A percentile compares a stretch with the other conserved stretches of the same genome.
Evolutionary conservation across 2,888 invertebrate genomes (phyloP).

Genomic region (Phyllotreta striolata): DNA sequence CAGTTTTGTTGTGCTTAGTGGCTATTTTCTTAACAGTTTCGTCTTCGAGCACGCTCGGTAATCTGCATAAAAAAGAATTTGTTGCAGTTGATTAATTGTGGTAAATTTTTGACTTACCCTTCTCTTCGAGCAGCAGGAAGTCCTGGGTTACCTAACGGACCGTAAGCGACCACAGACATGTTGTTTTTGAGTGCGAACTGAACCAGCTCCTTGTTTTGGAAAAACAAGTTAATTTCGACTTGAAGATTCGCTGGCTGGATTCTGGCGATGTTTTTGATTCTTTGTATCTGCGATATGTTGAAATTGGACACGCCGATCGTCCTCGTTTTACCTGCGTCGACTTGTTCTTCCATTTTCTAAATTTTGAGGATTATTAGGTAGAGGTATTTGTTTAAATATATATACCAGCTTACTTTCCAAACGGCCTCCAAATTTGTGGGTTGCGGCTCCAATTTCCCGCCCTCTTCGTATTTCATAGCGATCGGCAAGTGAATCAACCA

Average conservation of each 20-base stretch:
- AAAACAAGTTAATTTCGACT: conserved; percentile 70
- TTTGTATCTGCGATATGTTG: conserved; percentile 73
- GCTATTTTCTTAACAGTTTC: conserved; percentile 65
- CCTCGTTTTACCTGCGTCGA: conserved; percentile 70
- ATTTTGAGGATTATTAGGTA: conserved; percentile 66
- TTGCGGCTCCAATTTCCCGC: conserved; percentile 70
- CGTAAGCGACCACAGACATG: conserved; percentile 63
- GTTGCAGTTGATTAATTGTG: not conserved
- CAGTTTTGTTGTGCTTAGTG: conserved; percentile 68
- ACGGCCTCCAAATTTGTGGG: conserved; percentile 73
- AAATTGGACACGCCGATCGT: conserved; percentile 86
- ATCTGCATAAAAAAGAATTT: conserved; percentile 52
- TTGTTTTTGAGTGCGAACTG: conserved; percentile 55
- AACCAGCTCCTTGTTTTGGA: conserved; percentile 63
- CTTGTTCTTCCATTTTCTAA: conserved; percentile 70
- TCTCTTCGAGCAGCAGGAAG: conserved; percentile 47
- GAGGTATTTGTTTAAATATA: conserved; percentile 69
- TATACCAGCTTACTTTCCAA: conserved; percentile 18
- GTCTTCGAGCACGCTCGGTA: conserved; percentile 71
- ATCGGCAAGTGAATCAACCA: conserved; percentile 49
- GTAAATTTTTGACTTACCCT: conserved; percentile 25
- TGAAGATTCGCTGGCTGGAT: conserved; percentile 69
- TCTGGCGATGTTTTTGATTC: conserved; percentile 66
- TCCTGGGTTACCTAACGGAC: conserved; percentile 63
- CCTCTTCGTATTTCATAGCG: conserved; percentile 41